Conservation (phyloP, 2,113 vertebrate genomes). For the Tenrec ecaudatus region DNA sequence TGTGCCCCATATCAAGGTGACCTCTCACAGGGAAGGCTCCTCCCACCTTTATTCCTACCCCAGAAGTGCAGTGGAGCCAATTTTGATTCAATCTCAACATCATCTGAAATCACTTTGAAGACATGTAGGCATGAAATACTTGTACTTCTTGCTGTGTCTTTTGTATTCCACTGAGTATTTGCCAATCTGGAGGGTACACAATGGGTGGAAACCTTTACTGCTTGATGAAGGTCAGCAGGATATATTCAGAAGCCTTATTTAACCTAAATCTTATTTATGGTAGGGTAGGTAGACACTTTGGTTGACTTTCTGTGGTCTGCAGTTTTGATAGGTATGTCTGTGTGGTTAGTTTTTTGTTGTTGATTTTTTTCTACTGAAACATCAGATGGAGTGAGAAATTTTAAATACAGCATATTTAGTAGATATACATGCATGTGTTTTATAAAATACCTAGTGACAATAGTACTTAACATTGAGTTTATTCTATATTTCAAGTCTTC, state of each 20-base stretch:
- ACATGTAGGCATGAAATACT: neutral
- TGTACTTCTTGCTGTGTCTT: neutral
- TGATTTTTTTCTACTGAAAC: too few species aligned
- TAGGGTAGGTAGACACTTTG: neutral
- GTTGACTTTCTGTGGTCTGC: neutral
- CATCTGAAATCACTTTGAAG: neutral
- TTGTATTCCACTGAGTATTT: neutral
- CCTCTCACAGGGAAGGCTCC: neutral
- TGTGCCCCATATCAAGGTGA: neutral
- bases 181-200: neutral
- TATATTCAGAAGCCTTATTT: neutral
- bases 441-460: neutral
- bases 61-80: neutral
- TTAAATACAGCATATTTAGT: conserved; percentile 27
- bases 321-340: neutral
- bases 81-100: neutral
- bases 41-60: neutral
- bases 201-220: neutral
- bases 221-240: conserved; percentile 37
- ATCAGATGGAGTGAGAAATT: conserved; percentile 39
- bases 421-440: neutral
- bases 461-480: neutral
- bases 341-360: too few species aligned
- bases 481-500: neutral
- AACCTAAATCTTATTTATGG: neutral